These are phyloP conservation scores for Scytalopus superciliaris DNA, from an alignment of 2,113 vertebrate genomes.

Conservation along the genomic window DNA sequence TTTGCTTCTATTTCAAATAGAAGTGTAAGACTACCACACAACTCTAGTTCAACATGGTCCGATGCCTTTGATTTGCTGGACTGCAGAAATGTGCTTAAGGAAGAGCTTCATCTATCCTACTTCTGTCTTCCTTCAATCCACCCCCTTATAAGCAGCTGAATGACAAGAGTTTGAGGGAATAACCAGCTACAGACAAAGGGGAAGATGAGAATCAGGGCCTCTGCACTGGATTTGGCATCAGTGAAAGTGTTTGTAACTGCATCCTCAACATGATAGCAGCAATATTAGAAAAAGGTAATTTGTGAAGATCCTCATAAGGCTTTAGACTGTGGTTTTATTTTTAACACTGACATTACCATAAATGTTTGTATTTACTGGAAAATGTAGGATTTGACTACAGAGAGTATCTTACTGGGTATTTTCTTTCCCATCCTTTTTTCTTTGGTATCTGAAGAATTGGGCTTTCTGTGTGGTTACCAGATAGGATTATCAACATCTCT, in stretches of 20 bases:
- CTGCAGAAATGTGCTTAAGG: background rate
- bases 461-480: background rate
- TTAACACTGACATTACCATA: background rate
- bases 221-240: background rate
- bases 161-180: background rate
- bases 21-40: background rate
- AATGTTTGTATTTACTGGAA: background rate
- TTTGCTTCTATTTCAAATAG: background rate
- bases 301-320: background rate
- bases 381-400: background rate
- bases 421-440: background rate
- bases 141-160: background rate
- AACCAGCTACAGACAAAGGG: background rate
- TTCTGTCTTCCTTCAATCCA: background rate
- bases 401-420: background rate
- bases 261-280: background rate
- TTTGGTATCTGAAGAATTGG: background rate
- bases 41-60: background rate
- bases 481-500: background rate
- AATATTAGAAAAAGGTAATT: background rate
- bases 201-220: background rate
- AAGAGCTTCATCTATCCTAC: background rate
- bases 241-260: background rate
- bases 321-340: background rate
- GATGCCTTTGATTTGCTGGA: background rate